Base-by-base conservation (phyloP, 1,140 invertebrate genomes). In the Oscheius sp. region DNA sequence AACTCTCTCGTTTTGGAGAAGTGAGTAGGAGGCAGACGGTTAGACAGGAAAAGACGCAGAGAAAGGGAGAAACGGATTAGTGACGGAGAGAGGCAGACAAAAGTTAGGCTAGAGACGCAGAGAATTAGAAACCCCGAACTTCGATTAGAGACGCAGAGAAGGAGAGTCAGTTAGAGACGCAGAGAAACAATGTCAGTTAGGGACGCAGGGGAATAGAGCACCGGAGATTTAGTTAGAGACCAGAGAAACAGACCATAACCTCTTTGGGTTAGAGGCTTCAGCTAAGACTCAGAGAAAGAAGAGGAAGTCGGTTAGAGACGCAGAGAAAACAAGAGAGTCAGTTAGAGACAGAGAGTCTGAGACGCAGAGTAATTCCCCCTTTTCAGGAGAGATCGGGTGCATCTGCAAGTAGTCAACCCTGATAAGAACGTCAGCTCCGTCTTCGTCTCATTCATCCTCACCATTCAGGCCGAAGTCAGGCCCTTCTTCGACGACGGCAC, bases 351-450 rank as follows among this genome's bases (percentile, higher is more conserved):
- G 35, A 59, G 15, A 26, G 18, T 18, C 15, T 18, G n/a, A n/a
- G n/a, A n/a, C n/a, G n/a, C n/a, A n/a, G n/a, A n/a, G n/a, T n/a
- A n/a, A n/a, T n/a, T n/a, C n/a, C n/a, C n/a, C 13, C 4, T 18
- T 76, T 84, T 64, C 42, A 83, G 81, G 59, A 76, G 74, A 35
- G 78, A 83, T 67, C 74, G 72, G n/a, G 81, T 84, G 23, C 74
- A 77, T 62, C 42, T 83, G 13, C 77, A 74, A 71, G 81, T 84
- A 28, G 78, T 84, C 4, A 83, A 83, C 59, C 82, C 82, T 4
- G 72, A 68, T 28, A 59, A 67, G 45, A 79, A 83, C 31, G 61
- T 63, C 4, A 75, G 65, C 3, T 77, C 82, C 10, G 79, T 84
- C 13, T 83, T 82, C 58, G 76, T 82, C 28, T 77, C 79, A 10